Percentiles rank a stretch among this genome's conserved stretches.
Evolutionary conservation across 2,888 invertebrate genomes (phyloP).

Genomic region (Agrotis ipsilon): DNA sequence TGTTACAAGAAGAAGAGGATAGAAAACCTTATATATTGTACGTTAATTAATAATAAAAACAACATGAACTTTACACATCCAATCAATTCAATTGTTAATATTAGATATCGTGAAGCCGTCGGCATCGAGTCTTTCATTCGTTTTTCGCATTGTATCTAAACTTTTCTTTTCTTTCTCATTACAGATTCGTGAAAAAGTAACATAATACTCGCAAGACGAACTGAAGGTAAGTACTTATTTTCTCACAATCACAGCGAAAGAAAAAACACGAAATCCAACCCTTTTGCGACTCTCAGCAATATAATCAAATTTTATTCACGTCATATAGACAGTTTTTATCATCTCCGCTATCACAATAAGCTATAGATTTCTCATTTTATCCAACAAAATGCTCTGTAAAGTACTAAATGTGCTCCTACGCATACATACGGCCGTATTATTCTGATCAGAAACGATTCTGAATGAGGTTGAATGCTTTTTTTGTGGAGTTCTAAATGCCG

Average conservation of each 20-base stretch:
- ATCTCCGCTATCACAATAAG: conserved; percentile 59
- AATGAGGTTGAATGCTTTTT: conserved; percentile 64
- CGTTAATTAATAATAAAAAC: too few species aligned
- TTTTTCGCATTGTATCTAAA: too few species aligned
- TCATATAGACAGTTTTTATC: conserved; percentile 47
- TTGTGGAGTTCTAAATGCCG: conserved; percentile 52
- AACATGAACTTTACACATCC: too few species aligned
- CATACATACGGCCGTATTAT: conserved; percentile 84
- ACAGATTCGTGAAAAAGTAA: neutral
- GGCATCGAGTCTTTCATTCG: too few species aligned
- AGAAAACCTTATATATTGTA: too few species aligned
- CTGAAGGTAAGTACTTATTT: too few species aligned
- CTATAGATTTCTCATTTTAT: conserved; percentile 77
- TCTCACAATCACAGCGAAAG: neutral
- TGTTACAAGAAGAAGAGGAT: too few species aligned
- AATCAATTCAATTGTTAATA: too few species aligned
- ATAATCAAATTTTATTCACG: conserved; percentile 65
- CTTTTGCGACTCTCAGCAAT: conserved; percentile 37
- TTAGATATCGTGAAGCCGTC: too few species aligned
- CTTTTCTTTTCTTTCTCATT: too few species aligned
- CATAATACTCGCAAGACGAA: neutral
- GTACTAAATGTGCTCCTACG: conserved; percentile 69
- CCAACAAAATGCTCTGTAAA: conserved; percentile 69
- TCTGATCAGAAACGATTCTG: conserved; percentile 69
- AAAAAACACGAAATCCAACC: neutral